Conservation (phyloP, 1,140 invertebrate species). For the Nixonia krombeini region DNA sequence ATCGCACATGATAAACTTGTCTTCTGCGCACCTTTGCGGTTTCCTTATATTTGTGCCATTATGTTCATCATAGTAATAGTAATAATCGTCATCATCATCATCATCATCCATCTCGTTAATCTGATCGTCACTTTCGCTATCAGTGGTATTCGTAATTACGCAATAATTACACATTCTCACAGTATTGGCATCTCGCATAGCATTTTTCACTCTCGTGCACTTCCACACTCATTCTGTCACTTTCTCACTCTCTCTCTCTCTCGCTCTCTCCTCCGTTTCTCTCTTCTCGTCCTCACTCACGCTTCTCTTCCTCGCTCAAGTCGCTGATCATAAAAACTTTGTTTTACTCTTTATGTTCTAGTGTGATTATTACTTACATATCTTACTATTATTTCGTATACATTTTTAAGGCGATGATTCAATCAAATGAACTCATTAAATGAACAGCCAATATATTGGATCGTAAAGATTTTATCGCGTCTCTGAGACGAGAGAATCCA, state of each 20-base stretch:
- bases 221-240: constrained; percentile 38
- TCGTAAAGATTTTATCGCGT: constrained; percentile 45
- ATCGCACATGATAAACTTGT: constrained; percentile 29
- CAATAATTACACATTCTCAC: constrained; percentile 66
- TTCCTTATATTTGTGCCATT: constrained; percentile 39
- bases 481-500: constrained; percentile 7
- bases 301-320: constrained; percentile 52
- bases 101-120: constrained; percentile 56
- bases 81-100: constrained; percentile 60
- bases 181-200: constrained; percentile 33
- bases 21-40: constrained; percentile 31
- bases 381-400: constrained; percentile 73
- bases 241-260: constrained; percentile 28
- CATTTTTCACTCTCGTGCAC: constrained; percentile 27
- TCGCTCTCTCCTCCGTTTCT: too few relatives aligned
- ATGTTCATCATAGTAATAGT: constrained; percentile 46
- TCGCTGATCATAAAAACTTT: constrained; percentile 69
- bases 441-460: constrained; percentile 68
- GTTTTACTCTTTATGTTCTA: constrained; percentile 65
- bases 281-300: too few relatives aligned
- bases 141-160: constrained; percentile 62
- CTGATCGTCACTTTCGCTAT: constrained; percentile 44
- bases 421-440: constrained; percentile 72
- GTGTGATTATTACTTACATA: constrained; percentile 72
- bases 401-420: constrained; percentile 74